These are phyloP conservation scores for Alaudala cheleensis DNA, from an alignment of 2,113 vertebrate genomes.

Conservation along the genomic window DNA sequence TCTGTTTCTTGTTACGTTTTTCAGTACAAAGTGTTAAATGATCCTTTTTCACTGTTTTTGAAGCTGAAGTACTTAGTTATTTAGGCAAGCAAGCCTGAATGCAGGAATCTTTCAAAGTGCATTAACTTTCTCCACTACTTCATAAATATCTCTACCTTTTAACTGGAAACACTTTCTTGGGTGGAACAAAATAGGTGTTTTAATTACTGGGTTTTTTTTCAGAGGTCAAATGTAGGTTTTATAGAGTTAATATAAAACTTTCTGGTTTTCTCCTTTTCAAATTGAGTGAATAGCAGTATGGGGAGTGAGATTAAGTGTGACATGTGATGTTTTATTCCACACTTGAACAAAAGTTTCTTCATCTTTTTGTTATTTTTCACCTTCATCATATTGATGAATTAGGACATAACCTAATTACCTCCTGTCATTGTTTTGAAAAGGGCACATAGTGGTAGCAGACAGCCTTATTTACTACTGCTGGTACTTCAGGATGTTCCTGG, in stretches of 20 bases:
- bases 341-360: background rate
- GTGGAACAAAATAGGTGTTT: background rate
- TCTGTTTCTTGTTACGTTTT: background rate
- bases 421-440: slow-evolving; percentile 25
- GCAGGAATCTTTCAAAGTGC: slow-evolving; percentile 1
- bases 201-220: background rate
- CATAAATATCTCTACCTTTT: background rate
- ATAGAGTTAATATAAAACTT: background rate
- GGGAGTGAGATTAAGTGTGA: background rate
- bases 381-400: slow-evolving; percentile 69
- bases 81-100: background rate
- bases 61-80: background rate
- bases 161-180: background rate
- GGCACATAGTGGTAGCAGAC: slow-evolving; percentile 24
- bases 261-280: background rate
- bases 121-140: background rate
- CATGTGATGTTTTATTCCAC: background rate
- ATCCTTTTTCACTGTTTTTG: background rate
- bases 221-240: background rate
- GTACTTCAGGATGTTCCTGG: slow-evolving; percentile 37
- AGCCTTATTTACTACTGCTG: slow-evolving; percentile 28
- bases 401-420: slow-evolving; percentile 56
- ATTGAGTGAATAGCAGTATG: background rate
- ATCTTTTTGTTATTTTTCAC: slow-evolving; percentile 34
- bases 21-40: background rate